These are phyloP conservation scores for Balaeniceps rex DNA, from an alignment of 2,113 vertebrate genomes.

Conservation along the genomic window DNA sequence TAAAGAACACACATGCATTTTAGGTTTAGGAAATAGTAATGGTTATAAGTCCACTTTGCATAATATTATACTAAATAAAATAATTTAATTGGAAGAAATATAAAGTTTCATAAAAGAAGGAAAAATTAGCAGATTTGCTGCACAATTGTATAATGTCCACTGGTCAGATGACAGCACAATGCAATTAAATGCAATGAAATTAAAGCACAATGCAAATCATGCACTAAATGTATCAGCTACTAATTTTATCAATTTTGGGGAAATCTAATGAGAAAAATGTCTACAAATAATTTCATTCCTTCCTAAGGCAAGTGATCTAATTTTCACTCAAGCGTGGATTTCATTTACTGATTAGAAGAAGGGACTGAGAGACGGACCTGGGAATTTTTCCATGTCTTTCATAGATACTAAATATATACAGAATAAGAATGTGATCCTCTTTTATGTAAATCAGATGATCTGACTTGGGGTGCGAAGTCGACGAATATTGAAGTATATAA, in stretches of 20 bases:
- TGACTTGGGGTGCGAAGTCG: background rate
- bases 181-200: no score
- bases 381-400: background rate
- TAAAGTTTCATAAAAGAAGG: background rate
- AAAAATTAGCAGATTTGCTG: background rate
- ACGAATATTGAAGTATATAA: background rate
- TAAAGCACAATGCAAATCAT: background rate
- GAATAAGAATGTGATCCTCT: background rate
- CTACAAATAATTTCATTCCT: background rate
- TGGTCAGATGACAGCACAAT: background rate
- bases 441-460: background rate
- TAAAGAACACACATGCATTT: background rate
- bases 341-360: background rate
- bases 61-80: background rate
- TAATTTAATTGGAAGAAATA: background rate
- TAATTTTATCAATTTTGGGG: background rate
- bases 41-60: background rate
- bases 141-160: background rate
- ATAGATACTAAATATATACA: background rate
- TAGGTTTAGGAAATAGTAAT: background rate
- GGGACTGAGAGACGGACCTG: background rate
- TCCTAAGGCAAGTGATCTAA: background rate
- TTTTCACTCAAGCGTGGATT: background rate
- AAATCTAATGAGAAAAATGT: background rate
- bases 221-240: background rate